Conservation (phyloP, 2,888 invertebrate species). For the Oegoconia quadripuncta region DNA sequence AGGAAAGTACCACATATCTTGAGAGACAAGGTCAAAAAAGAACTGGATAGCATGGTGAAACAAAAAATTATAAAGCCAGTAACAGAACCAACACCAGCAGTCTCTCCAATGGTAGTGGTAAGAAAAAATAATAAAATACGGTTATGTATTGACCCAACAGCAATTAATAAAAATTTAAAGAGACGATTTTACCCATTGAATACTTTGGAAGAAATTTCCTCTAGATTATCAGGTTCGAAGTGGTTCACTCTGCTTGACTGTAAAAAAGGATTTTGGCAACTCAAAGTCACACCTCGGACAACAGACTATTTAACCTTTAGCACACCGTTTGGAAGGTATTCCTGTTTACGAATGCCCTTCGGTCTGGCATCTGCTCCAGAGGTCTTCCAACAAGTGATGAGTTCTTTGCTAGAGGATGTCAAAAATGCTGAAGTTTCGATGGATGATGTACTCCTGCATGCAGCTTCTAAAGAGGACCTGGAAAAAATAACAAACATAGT, state of each 20-base stretch:
- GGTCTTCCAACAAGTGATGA: constrained; percentile 19
- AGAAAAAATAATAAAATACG: no score
- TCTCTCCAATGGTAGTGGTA: no score
- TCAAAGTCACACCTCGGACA: constrained; percentile 14
- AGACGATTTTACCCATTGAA: constrained; percentile 18
- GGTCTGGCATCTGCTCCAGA: constrained; percentile 9
- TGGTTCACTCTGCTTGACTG: constrained; percentile 19
- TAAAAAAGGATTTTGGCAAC: constrained; percentile 18
- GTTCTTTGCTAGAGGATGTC: constrained; percentile 10
- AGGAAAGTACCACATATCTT: constrained; percentile 5
- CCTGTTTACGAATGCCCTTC: constrained; percentile 20
- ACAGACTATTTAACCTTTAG: constrained; percentile 16
- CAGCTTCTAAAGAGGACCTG: constrained; percentile 5
- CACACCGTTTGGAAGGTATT: constrained; percentile 11
- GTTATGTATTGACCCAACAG: constrained; percentile 12
- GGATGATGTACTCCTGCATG: constrained; percentile 11
- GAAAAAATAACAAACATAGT: neutral
- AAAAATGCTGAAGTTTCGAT: constrained; percentile 13
- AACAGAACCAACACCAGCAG: constrained; percentile 2
- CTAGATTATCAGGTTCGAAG: constrained; percentile 17
- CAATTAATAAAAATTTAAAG: constrained; percentile 18
- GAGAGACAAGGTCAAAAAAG: neutral
- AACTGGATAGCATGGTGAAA: neutral
- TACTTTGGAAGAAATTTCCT: constrained; percentile 21
- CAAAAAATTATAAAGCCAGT: neutral